A percentile compares a stretch with the other conserved stretches of the same genome.
These are phyloP conservation scores for Nesometra sesokonis DNA, from an alignment of 35 echinoderm and acorn worm genomes.

Conservation along the genomic window DNA sequence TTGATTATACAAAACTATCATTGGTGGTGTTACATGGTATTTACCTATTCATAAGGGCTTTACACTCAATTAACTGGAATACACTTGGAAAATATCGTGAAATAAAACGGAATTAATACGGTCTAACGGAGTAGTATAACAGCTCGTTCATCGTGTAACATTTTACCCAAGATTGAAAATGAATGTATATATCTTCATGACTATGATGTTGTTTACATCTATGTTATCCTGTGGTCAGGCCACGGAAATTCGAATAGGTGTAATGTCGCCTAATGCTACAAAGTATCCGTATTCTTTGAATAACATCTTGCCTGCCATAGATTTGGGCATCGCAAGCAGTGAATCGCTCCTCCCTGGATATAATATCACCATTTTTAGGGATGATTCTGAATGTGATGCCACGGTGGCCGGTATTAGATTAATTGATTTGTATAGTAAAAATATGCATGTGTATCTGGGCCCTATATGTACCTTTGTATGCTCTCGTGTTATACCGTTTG, in stretches of 20 bases:
- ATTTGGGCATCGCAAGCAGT: background rate
- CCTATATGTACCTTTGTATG: background rate
- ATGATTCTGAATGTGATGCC: background rate
- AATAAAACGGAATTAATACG: background rate
- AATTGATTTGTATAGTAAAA: background rate
- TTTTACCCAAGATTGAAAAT: background rate
- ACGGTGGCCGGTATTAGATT: background rate
- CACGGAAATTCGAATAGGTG: background rate
- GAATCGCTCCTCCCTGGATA: background rate
- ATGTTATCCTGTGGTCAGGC: background rate
- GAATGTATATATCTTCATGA: background rate
- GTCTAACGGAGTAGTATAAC: background rate
- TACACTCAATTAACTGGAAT: background rate
- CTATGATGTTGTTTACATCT: background rate
- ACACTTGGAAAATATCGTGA: background rate
- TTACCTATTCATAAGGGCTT: background rate
- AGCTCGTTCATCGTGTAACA: background rate
- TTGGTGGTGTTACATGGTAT: background rate
- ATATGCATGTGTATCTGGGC: background rate
- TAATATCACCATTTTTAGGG: background rate
- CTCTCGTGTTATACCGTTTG: background rate
- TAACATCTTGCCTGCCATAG: background rate
- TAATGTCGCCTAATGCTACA: background rate
- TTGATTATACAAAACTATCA: background rate
- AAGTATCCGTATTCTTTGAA: background rate